These are phyloP conservation scores for Elachura formosa DNA, from an alignment of 2,113 vertebrate species.

Conservation along the genomic window DNA sequence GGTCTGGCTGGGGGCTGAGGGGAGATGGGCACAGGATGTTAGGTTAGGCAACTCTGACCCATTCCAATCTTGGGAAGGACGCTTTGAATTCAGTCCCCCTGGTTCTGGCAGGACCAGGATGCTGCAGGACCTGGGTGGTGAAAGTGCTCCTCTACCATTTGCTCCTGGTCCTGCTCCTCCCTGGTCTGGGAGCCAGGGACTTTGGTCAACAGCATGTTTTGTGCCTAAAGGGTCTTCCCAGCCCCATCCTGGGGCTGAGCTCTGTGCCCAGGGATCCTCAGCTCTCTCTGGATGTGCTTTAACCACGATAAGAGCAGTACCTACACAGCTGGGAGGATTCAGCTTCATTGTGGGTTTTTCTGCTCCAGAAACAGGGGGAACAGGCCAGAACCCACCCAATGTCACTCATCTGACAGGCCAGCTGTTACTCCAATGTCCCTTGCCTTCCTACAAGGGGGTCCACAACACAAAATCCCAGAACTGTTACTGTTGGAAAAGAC, in stretches of 20 bases:
- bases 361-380: neutral
- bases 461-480: neutral
- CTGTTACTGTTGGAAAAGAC: neutral
- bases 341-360: neutral
- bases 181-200: no score
- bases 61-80: neutral
- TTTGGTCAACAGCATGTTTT: accelerated
- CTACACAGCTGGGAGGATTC: neutral
- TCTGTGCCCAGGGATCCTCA: neutral
- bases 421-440: neutral
- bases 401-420: neutral
- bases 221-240: neutral
- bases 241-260: neutral
- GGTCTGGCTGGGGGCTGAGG: neutral
- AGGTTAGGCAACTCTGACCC: no score
- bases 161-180: neutral
- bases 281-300: neutral
- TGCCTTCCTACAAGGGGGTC: neutral
- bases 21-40: neutral
- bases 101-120: neutral
- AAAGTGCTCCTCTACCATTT: neutral
- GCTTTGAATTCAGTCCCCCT: accelerated
- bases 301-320: neutral
- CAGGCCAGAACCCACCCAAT: neutral
- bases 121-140: neutral